Evolutionary conservation across 2,113 vertebrate genomes (phyloP).

Genomic region (Prolemur simus): DNA sequence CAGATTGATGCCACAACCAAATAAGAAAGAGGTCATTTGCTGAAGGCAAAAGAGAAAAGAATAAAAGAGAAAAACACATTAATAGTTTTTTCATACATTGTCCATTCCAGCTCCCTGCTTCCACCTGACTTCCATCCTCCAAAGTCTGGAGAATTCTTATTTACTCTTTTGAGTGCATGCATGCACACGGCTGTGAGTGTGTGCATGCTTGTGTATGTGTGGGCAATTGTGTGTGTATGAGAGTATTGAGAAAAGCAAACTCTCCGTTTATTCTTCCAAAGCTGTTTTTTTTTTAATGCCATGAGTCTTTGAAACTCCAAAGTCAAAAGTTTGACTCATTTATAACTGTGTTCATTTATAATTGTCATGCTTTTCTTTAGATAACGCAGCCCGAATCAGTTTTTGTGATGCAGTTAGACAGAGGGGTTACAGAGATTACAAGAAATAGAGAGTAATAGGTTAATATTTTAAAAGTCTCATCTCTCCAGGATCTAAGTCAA

Average conservation of each 20-base stretch:
- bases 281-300: neutral
- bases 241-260: neutral
- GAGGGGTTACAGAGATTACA: neutral
- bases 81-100: neutral
- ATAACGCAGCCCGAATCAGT: neutral
- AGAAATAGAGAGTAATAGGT: neutral
- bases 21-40: neutral
- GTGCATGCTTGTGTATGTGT: neutral
- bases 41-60: neutral
- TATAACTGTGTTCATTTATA: neutral
- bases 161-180: neutral
- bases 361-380: neutral
- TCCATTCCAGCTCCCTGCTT: neutral
- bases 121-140: neutral
- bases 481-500: neutral
- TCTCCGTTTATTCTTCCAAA: neutral
- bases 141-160: neutral
- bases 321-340: conserved; percentile 4
- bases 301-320: neutral
- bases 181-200: neutral
- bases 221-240: neutral
- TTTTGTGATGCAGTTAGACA: neutral
- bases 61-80: neutral
- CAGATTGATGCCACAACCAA: neutral
- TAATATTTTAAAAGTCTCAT: neutral